These are phyloP conservation scores for Drosophila nigricruria DNA, from an alignment of 2,888 invertebrate genomes.

Conservation along the genomic window DNA sequence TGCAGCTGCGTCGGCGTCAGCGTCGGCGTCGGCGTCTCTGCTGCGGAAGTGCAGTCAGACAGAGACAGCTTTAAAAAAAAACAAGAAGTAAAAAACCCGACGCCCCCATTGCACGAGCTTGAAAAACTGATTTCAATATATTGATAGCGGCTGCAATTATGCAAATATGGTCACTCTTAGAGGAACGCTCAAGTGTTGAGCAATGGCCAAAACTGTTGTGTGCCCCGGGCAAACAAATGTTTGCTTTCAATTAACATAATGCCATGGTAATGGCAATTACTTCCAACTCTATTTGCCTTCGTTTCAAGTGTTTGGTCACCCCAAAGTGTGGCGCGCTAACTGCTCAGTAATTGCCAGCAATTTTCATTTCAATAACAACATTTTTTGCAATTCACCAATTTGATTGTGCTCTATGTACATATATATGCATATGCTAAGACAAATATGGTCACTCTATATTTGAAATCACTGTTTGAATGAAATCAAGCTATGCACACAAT, in stretches of 20 bases:
- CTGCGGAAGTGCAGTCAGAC: constrained; percentile 69
- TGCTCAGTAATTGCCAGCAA: background rate
- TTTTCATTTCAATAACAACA: background rate
- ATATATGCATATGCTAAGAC: background rate
- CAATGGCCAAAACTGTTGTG: constrained; percentile 2
- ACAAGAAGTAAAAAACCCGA: background rate
- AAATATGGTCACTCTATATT: background rate
- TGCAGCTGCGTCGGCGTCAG: constrained; percentile 36
- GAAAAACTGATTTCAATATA: constrained; percentile 34
- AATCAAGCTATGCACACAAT: background rate
- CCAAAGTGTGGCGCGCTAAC: background rate
- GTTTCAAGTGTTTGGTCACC: constrained; percentile 5
- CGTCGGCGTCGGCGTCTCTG: constrained; percentile 32
- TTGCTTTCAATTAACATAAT: constrained; percentile 7
- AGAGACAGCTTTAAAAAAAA: constrained; percentile 1
- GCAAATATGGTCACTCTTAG: constrained; percentile 42
- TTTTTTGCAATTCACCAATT: background rate
- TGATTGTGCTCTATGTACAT: background rate
- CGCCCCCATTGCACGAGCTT: constrained; percentile 40
- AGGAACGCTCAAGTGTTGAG: constrained; percentile 11
- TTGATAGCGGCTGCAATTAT: constrained; percentile 48
- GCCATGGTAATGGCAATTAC: constrained; percentile 4
- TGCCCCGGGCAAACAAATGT: constrained; percentile 3
- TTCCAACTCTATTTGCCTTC: background rate
- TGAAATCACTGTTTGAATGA: background rate